phyloP scores from a whole-genome alignment of 35 echinoderm and acorn worm species.

The Lytechinus variegatus region DNA sequence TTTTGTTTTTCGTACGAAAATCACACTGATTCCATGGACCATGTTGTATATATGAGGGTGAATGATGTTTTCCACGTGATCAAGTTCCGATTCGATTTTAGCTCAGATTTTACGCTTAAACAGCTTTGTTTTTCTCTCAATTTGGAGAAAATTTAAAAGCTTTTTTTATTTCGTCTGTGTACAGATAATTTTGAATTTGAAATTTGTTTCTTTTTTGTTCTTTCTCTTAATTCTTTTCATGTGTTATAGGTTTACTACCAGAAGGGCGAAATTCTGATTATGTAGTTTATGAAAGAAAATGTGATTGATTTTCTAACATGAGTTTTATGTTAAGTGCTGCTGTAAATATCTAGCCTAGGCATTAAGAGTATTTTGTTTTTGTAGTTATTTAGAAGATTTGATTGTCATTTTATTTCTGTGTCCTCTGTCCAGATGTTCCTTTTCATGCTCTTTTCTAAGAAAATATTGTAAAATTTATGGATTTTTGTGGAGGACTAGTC shows the following conservation, averaged over 20 bases:
- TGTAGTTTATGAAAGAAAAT: neutral
- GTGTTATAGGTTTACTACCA: neutral
- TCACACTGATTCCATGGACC: conserved; percentile 8
- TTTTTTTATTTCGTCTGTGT: conserved; percentile 16
- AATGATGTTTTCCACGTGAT: conserved; percentile 24
- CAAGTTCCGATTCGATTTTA: neutral
- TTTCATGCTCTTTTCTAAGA: conserved; percentile 24
- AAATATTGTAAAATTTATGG: neutral
- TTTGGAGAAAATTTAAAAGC: neutral
- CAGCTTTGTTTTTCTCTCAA: neutral
- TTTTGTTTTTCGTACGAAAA: neutral
- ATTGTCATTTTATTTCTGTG: conserved; percentile 32
- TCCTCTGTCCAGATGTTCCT: conserved; percentile 9
- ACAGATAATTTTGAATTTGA: conserved; percentile 19
- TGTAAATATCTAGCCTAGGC: conserved; percentile 43
- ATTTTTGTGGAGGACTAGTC: neutral
- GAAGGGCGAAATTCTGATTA: neutral
- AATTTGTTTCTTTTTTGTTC: neutral
- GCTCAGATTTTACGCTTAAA: neutral
- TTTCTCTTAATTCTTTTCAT: conserved; percentile 1
- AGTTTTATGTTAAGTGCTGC: conserved; percentile 35
- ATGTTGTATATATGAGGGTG: conserved; percentile 31
- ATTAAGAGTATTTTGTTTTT: neutral
- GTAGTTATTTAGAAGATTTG: conserved; percentile 43
- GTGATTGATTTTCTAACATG: neutral